Percentiles rank a stretch among this genome's conserved stretches.
phyloP scores from a whole-genome alignment of 1,140 invertebrate genomes.

The Drosophila lacertosa region DNA sequence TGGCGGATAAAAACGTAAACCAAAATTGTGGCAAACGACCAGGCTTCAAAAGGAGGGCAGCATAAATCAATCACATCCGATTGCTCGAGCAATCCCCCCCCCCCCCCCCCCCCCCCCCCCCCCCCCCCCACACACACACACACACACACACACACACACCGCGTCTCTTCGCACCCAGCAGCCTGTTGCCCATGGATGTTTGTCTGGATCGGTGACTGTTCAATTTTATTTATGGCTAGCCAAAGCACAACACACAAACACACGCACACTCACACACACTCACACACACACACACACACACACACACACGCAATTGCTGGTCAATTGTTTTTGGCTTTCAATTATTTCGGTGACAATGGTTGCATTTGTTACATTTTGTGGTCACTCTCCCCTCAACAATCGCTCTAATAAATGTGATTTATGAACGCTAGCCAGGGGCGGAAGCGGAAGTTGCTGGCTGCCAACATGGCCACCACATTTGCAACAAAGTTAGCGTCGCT shows the following conservation, averaged over 20 bases:
- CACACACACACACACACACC: too few species aligned
- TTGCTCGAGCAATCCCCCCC: constrained; percentile 58
- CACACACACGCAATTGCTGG: constrained; percentile 2
- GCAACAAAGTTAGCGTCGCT: constrained; percentile 41
- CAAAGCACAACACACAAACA: constrained; percentile 8
- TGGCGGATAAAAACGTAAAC: constrained; percentile 58
- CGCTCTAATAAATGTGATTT: constrained; percentile 75
- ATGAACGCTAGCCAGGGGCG: constrained; percentile 36
- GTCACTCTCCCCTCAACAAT: constrained; percentile 42
- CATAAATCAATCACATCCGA: constrained; percentile 81
- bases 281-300: constrained; percentile 10
- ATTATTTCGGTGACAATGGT: constrained; percentile 45
- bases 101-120: too few species aligned
- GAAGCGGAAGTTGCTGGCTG: constrained; percentile 34
- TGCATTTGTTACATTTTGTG: constrained; percentile 68
- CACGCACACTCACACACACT: constrained; percentile 14
- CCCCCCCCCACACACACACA: too few species aligned
- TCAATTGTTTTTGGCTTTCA: constrained; percentile 43
- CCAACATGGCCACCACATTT: constrained; percentile 23
- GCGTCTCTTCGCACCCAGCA: constrained; percentile 7
- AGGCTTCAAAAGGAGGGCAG: constrained; percentile 15
- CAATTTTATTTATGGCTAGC: constrained; percentile 72
- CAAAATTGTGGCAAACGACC: constrained; percentile 66
- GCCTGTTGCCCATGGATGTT: constrained; percentile 25
- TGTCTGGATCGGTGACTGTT: constrained; percentile 20